Conservation (phyloP, 2,888 invertebrate species). For the Sacculina carcini region DNA sequence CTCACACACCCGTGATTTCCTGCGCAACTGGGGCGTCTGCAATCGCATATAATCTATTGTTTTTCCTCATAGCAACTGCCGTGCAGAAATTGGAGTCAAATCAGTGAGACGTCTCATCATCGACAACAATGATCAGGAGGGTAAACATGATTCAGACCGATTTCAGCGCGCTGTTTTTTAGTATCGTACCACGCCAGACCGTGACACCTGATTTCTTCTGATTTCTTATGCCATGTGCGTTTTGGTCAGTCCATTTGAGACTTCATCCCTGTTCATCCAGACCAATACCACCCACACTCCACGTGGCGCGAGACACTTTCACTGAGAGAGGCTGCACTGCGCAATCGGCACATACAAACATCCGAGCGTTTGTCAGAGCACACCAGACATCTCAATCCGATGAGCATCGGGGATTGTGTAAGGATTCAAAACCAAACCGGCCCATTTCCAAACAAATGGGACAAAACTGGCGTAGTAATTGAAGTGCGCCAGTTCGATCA, state of each 20-base stretch:
- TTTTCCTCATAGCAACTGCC: not conserved
- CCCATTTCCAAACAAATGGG: not conserved
- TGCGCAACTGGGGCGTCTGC: not conserved
- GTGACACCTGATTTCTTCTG: slow-evolving; percentile 5
- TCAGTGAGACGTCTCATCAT: not conserved
- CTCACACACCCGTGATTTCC: not conserved
- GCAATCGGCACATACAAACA: not conserved
- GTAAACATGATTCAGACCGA: not conserved
- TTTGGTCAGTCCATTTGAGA: slow-evolving; percentile 8
- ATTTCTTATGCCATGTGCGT: slow-evolving; percentile 6
- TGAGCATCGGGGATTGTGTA: not conserved
- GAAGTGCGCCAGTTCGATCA: not conserved
- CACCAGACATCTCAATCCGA: not conserved
- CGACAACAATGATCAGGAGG: not conserved
- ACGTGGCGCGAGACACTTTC: not conserved
- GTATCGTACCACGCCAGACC: slow-evolving; percentile 7
- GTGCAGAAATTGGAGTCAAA: not conserved
- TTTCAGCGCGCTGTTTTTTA: slow-evolving; percentile 3
- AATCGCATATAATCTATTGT: not conserved
- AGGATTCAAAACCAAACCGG: not conserved
- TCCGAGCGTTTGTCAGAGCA: not conserved
- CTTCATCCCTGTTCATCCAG: slow-evolving; percentile 6
- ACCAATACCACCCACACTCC: slow-evolving; percentile 1
- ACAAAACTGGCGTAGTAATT: not conserved
- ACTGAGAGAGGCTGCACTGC: slow-evolving; percentile 3